Conservation (phyloP, 92 coral and sea anemone species). For the Umimayanthus kanabou region DNA sequence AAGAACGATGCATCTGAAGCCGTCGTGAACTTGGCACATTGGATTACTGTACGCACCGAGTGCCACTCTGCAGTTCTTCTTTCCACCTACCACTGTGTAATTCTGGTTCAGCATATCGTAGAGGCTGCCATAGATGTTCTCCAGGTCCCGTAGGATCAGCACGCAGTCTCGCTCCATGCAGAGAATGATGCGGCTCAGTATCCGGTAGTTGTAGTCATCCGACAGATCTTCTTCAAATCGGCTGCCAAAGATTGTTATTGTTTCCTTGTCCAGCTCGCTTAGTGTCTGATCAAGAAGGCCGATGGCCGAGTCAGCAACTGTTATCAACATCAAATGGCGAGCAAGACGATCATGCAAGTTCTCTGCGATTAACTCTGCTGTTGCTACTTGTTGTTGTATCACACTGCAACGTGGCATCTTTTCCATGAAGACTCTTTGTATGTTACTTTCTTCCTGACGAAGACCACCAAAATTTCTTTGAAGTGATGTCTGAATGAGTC, state of each 20-base stretch:
- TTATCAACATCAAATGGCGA: slow-evolving; percentile 94
- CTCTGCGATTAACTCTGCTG: slow-evolving; percentile 74
- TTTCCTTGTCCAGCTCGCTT: slow-evolving; percentile 77
- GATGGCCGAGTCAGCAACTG: slow-evolving; percentile 95
- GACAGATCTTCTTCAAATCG: slow-evolving; percentile 95
- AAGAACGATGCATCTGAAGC: slow-evolving; percentile 93
- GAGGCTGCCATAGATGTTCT: slow-evolving; percentile 95
- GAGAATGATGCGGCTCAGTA: slow-evolving; percentile 93
- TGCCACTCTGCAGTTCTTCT: slow-evolving; percentile 94
- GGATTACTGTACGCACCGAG: slow-evolving; percentile 98
- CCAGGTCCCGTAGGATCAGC: slow-evolving; percentile 88
- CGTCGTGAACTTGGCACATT: slow-evolving; percentile 98
- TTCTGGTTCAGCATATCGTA: slow-evolving; percentile 99
- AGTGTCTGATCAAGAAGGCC: slow-evolving; percentile 86
- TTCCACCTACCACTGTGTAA: slow-evolving; percentile 92
- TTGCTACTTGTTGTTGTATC: slow-evolving; percentile 57
- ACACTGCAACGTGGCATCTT: slow-evolving; percentile 51
- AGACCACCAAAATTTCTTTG: slow-evolving; percentile 97
- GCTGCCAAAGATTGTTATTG: slow-evolving; percentile 94
- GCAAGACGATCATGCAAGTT: slow-evolving; percentile 83
- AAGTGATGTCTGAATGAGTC: slow-evolving; percentile 69
- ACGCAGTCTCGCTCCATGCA: slow-evolving; percentile 97
- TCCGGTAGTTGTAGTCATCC: slow-evolving; percentile 90
- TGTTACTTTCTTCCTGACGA: slow-evolving; percentile 61
- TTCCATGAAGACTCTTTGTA: slow-evolving; percentile 74